Evolutionary conservation across 2,888 invertebrate genomes (phyloP), one percentile per base, ranked within the genome.

Genomic region (Thymelicus acteon): DNA sequence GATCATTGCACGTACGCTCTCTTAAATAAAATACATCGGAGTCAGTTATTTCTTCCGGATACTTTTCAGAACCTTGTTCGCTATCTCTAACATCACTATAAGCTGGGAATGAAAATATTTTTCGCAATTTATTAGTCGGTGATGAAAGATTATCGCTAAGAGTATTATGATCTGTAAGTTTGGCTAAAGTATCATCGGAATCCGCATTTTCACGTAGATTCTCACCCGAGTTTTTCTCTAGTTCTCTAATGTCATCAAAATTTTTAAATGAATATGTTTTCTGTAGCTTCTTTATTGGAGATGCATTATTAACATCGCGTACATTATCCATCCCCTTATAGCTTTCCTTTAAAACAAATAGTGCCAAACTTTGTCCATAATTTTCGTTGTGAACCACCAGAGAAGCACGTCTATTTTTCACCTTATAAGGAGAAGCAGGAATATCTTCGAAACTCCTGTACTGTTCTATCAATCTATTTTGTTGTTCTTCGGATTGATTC

Each of bases 361-460:
- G 76, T 49, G 87, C 88, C 62, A 85, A 71, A 73, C 82, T 84
- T 60, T 82, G 83, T 57, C 84, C 85, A 10, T 66, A 72, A 72
- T 15, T 75, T 70, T 77, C 79, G 67, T 78, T 76, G 67, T 80
- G 82, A 44, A 82, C 76, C 66, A 86, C 89, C 15, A 82, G 85
- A 82, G 92, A 93, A 88, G 87, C 89, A 52, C 89, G 88, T 80
- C 92, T 86, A 79, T 87, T 92, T 92, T 82, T 93, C 90, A 80
- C 80, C 81, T 77, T 82, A 2, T 72, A 60, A 68, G 82, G 90
- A 90, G 91, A 90, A 90, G 87, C 85, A 47, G 89, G 88, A 76
- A 91, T 87, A 90, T 93, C 92, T 78, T 92, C 93, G 69, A 88
- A 88, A 79, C 91, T 92, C 74, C 84, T 87, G 71, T 85, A 84